These are phyloP conservation scores for Gallinago jamesoni DNA, from an alignment of 2,113 vertebrate species.

Conservation along the genomic window DNA sequence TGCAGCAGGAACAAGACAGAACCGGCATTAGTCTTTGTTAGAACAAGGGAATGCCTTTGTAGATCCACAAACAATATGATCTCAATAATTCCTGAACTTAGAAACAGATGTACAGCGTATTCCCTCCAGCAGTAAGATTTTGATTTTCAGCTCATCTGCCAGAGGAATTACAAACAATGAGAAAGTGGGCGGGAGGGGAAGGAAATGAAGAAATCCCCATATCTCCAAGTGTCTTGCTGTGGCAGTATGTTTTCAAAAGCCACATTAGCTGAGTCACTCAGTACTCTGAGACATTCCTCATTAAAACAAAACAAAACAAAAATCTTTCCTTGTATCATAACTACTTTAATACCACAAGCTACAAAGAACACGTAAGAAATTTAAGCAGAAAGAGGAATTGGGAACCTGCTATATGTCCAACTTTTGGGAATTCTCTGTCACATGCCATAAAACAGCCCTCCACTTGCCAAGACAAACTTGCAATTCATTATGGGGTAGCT, in stretches of 20 bases:
- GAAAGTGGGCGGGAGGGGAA: not conserved
- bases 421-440: not conserved
- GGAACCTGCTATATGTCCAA: not conserved
- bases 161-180: slow-evolving; percentile 15
- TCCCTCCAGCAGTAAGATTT: slow-evolving; percentile 26
- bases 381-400: not conserved
- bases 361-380: not conserved
- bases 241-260: not conserved
- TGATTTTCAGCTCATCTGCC: slow-evolving; percentile 31
- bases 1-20: slow-evolving; percentile 34
- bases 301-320: not conserved
- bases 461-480: not conserved
- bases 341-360: not conserved
- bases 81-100: slow-evolving; percentile 24
- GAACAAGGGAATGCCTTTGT: slow-evolving; percentile 48
- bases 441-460: not conserved
- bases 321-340: not conserved
- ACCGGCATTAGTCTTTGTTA: slow-evolving; percentile 11
- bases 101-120: slow-evolving; percentile 32
- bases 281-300: not conserved
- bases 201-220: not conserved
- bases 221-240: not conserved
- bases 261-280: not conserved
- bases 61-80: slow-evolving; percentile 32
- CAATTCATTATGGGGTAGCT: not conserved